These are phyloP conservation scores for Tupiocoris notatus DNA, from an alignment of 2,888 invertebrate genomes.

Conservation along the genomic window DNA sequence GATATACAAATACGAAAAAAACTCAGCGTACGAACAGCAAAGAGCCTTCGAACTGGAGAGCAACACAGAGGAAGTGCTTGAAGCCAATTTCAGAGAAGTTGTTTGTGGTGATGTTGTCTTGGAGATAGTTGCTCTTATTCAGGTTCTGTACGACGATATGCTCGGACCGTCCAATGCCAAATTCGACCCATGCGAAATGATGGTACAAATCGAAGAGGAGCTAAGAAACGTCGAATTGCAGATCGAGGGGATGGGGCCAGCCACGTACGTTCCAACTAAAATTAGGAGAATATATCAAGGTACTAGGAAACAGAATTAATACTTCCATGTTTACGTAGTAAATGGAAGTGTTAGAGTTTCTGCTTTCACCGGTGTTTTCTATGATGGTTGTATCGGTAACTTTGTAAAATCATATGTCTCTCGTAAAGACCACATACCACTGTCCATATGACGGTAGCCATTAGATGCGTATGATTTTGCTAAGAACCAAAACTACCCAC, in stretches of 20 bases:
- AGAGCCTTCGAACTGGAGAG: conserved; percentile 22
- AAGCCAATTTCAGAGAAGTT: conserved; percentile 29
- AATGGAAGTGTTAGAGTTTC: too few species aligned
- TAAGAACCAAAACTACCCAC: too few species aligned
- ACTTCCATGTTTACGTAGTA: too few species aligned
- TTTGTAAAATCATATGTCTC: too few species aligned
- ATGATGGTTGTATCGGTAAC: too few species aligned
- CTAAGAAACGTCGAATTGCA: conserved; percentile 19
- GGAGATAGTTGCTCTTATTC: conserved; percentile 26
- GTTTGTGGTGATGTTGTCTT: conserved; percentile 19
- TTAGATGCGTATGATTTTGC: too few species aligned
- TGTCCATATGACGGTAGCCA: too few species aligned
- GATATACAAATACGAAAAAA: conserved; percentile 12
- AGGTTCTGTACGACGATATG: conserved; percentile 25
- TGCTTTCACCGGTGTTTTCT: too few species aligned
- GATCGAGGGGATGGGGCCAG: conserved; percentile 1
- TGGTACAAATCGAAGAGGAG: conserved; percentile 24
- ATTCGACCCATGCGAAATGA: conserved; percentile 18
- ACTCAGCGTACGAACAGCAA: conserved; percentile 7
- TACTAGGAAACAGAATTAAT: too few species aligned
- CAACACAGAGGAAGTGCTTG: neutral
- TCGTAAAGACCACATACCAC: too few species aligned
- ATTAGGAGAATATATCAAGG: too few species aligned
- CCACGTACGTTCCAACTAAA: neutral
- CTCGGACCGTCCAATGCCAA: conserved; percentile 25